Evolutionary conservation across 2,888 invertebrate species (phyloP), one percentile per base, ranked within the genome.

Genomic region (Lottia gigantea): DNA sequence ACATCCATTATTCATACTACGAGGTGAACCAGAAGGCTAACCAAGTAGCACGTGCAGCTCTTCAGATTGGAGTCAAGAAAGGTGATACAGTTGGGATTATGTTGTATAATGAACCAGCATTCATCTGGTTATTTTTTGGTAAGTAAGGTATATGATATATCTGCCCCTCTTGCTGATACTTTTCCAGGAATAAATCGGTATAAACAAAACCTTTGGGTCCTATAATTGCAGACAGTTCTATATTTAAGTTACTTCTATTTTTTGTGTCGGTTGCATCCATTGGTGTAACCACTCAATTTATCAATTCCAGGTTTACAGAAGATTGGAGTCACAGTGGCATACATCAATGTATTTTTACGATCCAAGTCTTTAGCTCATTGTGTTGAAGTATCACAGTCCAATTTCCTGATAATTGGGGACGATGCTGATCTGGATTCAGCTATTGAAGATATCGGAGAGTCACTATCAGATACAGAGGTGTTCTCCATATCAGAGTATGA

Each of bases 121-220:
- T 82, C 49, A 71, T 83, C n/a, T 83, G 79, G 78, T 75, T 77
- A 1, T 79, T 76, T 64, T 68, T 78, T n/a, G 83, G 83, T 83
- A 71, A 67, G 72, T 61, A 40, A 40, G 40, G 40, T 11, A 11
- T 8, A 11, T 8, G 40, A 40, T 31, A 31, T 6, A 31, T 31
- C 6, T 31, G 2, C 31, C 31, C 6, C 31, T 40, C 40, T 40
- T 40, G 0, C 40, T 40, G 40, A 40, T 40, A 40, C 40, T 40
- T 40, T 4, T 40, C 2, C 7, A 6, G 40, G 40, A 40, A 40
- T 31, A 31, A 31, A 31, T 6, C 31, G 31, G 31, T 4, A 31
- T 2, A 4, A 40, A 8, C 40, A 40, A 40, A 4, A 40, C 40
- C 6, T 40, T 8, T 40, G 40, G 40, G 7, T 8, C 40, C 2